Percentiles rank a stretch among this genome's conserved stretches.
phyloP scores from a whole-genome alignment of 2,888 invertebrate species.

The Acleris holmiana region DNA sequence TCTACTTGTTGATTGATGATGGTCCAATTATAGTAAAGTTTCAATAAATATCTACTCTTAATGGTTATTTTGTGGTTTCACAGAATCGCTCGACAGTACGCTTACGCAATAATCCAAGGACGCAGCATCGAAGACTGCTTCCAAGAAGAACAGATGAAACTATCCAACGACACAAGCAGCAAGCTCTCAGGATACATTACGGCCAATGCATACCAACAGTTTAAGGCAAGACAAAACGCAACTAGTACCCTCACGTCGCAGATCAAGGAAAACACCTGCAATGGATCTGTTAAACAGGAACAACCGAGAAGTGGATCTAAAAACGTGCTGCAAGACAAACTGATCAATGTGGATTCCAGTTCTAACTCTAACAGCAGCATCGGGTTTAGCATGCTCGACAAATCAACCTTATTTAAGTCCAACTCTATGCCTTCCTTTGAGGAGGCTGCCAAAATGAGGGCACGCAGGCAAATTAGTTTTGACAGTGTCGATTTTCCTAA shows the following conservation, averaged over 20 bases:
- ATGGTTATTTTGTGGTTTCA: constrained; percentile 35
- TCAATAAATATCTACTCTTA: no score
- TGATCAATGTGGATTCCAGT: constrained; percentile 73
- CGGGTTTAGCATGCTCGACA: constrained; percentile 64
- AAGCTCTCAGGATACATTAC: constrained; percentile 82
- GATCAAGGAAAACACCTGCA: constrained; percentile 75
- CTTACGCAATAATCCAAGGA: constrained; percentile 86
- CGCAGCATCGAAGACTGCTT: constrained; percentile 87
- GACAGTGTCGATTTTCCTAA: constrained; percentile 81
- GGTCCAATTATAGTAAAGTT: no score
- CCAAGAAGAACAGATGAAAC: constrained; percentile 71
- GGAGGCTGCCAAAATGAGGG: constrained; percentile 79
- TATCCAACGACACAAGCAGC: constrained; percentile 59
- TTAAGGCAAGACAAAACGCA: constrained; percentile 55
- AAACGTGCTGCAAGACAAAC: constrained; percentile 78
- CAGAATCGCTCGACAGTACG: constrained; percentile 87
- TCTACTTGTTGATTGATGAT: no score
- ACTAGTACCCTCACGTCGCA: constrained; percentile 57
- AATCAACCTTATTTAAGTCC: constrained; percentile 65
- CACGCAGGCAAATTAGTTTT: constrained; percentile 85
- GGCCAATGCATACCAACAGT: constrained; percentile 69
- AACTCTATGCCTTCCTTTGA: constrained; percentile 78
- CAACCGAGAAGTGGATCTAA: constrained; percentile 64
- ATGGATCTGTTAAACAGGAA: constrained; percentile 58
- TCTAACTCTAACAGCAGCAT: constrained; percentile 62